Conservation (phyloP, 1,140 invertebrate genomes). For the Mizuhopecten yessoensis region DNA sequence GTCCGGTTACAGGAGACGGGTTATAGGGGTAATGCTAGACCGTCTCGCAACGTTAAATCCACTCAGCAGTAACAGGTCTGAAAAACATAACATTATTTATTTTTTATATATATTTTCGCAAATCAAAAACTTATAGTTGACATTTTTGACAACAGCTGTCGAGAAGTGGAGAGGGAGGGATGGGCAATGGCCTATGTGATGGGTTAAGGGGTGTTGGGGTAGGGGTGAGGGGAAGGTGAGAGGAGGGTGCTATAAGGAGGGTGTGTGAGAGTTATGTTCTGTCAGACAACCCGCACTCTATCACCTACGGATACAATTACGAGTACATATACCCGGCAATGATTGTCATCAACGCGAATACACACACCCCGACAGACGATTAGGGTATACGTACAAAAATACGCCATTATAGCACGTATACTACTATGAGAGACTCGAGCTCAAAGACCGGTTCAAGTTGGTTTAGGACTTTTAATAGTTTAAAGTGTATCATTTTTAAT, state of each 20-base stretch:
- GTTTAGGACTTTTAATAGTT: not conserved
- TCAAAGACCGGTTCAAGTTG: not conserved
- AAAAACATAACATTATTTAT: not conserved
- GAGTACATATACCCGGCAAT: too few species aligned
- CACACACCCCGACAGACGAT: not conserved
- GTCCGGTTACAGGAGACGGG: not conserved
- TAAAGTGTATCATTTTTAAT: too few species aligned
- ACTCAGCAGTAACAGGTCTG: not conserved
- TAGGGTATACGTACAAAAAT: not conserved
- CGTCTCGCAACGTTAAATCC: not conserved
- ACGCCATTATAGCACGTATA: not conserved
- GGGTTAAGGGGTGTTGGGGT: too few species aligned
- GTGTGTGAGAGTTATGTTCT: not conserved
- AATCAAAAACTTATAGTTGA: constrained; percentile 27
- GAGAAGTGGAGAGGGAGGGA: not conserved
- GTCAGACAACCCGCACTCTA: not conserved
- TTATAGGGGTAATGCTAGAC: not conserved
- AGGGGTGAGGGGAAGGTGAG: not conserved
- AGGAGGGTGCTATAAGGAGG: not conserved
- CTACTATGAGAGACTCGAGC: not conserved
- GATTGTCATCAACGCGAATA: too few species aligned
- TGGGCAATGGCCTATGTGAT: too few species aligned
- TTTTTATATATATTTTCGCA: not conserved
- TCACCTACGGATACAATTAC: not conserved
- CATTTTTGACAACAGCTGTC: not conserved